A percentile compares a stretch with the other conserved stretches of the same genome.
phyloP scores from a whole-genome alignment of 2,888 invertebrate genomes.

The Pandemis cinnamomeana region DNA sequence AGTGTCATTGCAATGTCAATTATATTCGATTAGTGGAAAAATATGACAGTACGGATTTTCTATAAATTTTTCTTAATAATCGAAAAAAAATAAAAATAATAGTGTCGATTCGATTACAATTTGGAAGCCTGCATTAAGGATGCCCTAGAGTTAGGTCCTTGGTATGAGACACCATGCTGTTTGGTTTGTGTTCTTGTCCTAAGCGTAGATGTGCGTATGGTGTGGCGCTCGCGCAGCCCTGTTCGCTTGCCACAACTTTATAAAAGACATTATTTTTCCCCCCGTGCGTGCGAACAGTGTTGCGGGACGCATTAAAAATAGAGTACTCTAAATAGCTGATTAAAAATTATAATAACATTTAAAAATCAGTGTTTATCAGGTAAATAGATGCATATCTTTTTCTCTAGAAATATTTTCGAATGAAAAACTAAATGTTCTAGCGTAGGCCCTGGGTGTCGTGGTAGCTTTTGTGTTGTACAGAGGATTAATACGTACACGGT shows the following conservation, averaged over 20 bases:
- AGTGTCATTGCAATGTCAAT: conserved; percentile 84
- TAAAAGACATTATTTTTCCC: conserved; percentile 42
- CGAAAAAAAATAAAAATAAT: conserved; percentile 50
- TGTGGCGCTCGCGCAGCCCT: conserved; percentile 52
- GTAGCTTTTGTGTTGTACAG: conserved; percentile 68
- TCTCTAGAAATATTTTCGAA: conserved; percentile 82
- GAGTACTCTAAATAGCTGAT: conserved; percentile 68
- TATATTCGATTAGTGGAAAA: conserved; percentile 81
- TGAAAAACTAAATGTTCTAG: conserved; percentile 76
- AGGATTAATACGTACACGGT: conserved; percentile 45
- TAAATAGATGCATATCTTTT: conserved; percentile 84
- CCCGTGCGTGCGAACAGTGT: conserved; percentile 62
- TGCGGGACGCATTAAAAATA: conserved; percentile 65
- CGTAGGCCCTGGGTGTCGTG: conserved; percentile 79
- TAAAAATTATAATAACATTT: conserved; percentile 55
- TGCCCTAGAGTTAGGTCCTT: conserved; percentile 56
- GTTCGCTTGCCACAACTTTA: conserved; percentile 19
- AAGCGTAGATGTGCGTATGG: conserved; percentile 71
- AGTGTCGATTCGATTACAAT: conserved; percentile 56
- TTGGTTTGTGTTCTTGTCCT: conserved; percentile 60
- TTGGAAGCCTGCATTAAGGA: conserved; percentile 58
- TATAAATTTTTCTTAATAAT: conserved; percentile 70
- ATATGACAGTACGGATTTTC: conserved; percentile 77
- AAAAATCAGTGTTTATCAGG: conserved; percentile 73
- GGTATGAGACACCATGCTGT: conserved; percentile 54